Evolutionary conservation across 2,113 vertebrate genomes (phyloP), one percentile per base, ranked within the genome.

Genomic region (Pterophyllum scalare): DNA sequence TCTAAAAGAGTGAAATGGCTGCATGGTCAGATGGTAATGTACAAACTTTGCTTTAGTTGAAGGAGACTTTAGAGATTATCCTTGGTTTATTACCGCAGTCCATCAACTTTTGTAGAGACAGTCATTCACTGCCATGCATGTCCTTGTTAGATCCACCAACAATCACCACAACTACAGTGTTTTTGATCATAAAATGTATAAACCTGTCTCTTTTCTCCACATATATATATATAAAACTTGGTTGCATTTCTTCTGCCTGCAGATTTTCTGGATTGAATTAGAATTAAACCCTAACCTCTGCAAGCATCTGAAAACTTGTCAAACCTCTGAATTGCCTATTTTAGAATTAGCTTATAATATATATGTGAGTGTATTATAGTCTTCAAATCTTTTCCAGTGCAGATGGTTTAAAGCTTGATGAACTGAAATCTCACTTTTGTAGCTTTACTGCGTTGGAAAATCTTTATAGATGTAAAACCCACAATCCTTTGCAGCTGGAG

Each of bases 401-500:
- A 95, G 92, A 95, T 95, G 94, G 92, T 94, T 95, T 95, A 91
- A 94, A 95, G 94, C 94, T 95, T 95, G 94, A 95, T 93, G 90
- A 95, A 94, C 93, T 93, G 77, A 95, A 95, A 93, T 94, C 91
- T 93, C 84, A 90, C 94, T 91, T 94, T 92, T 86, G 83, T 87
- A 90, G 94, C 92, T 95, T 95, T 92, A 95, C 92, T 90, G 82
- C 92, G 12, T 77, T 95, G 95, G 95, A 96, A 96, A 95, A 86
- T 94, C 92, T 94, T 92, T 88, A 84, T 92, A 94, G 94, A 95
- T 92, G 88, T 96, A 91, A 95, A 94, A 93, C 89, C 94, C 94
- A 90, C 95, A 96, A 95, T 96, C 93, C 93, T 95, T 95, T 94
- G 92, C 96, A 96, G 95, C 95, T 96, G 96, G 93, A 86, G 91